Base-by-base conservation (phyloP, 2,888 invertebrate genomes). In the Gastrophysa polygoni region DNA sequence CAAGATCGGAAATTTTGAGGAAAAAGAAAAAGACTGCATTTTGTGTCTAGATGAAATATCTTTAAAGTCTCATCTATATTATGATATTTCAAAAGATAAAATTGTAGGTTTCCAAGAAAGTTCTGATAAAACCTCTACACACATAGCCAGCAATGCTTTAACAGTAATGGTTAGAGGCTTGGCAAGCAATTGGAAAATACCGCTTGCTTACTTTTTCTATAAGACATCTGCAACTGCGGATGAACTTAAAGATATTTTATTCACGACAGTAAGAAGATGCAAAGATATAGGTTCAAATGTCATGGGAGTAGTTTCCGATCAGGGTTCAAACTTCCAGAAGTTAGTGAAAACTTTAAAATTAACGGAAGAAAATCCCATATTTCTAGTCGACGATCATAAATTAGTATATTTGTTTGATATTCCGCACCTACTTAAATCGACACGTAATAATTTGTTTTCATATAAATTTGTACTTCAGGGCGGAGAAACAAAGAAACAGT, bases 41-140 rank as follows among this genome's bases (percentile, higher is more conserved):
- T 17, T 46, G 16, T 64, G 63, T 60, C 44, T 68, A 6, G 70
- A 70, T 32, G 68, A 66, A 61, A 66, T 70, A 49, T 51, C 17
- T 18, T 17, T 46, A 8, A 16, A 46, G 16, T 46, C 46, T 16
- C 46, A 46, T 18, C 16, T 46, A 16, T 46, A 16, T 16, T 16
- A 46, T 18, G 17, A 46, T 16, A 46, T 46, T 17, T 16, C 17
- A 14, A 46, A 46, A 16, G 46, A 46, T 16, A 46, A 16, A 46
- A 16, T 46, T 17, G 7, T 46, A 17, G 46, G 46, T 46, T 46
- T 46, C 16, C 17, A 46, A 18, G 7, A 3, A 5, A 24, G 4
- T 7, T 5, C 4, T 7, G 7, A 7, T 7, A 24, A 3, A 7
- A 24, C 3, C 7, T 5, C 7, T 24, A 3, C 24, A 24, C 3